phyloP scores from a whole-genome alignment of 2,113 vertebrate genomes.

The Toxotes jaculatrix region DNA sequence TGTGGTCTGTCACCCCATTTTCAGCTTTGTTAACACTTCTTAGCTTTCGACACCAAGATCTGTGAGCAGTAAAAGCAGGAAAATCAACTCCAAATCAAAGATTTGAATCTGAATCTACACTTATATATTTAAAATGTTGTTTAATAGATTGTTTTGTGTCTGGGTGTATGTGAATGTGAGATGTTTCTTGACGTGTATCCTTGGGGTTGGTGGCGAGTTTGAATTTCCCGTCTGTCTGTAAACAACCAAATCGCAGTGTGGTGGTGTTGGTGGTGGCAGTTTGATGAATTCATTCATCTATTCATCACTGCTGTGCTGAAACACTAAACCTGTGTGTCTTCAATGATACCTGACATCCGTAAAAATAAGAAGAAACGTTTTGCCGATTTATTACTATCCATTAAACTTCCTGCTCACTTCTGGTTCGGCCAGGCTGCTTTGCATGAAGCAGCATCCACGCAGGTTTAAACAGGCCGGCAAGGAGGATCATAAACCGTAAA shows the following conservation, averaged over 20 bases:
- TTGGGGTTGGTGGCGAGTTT: background rate
- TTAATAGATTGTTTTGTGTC: background rate
- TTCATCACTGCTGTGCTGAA: background rate
- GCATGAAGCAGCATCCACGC: slow-evolving; percentile 29
- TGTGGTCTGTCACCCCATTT: background rate
- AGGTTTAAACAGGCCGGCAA: slow-evolving; percentile 32
- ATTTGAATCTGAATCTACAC: background rate
- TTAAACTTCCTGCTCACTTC: slow-evolving; percentile 3
- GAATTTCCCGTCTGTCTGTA: slow-evolving; percentile 14
- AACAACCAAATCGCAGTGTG: slow-evolving; percentile 9
- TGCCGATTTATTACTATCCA: background rate
- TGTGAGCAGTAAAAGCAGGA: background rate
- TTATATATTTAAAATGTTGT: background rate
- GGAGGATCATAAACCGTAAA: slow-evolving; percentile 21
- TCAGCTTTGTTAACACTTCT: background rate
- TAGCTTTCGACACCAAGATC: background rate
- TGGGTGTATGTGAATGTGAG: background rate
- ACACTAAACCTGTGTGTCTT: background rate
- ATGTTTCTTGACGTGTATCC: background rate
- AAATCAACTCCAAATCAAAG: background rate
- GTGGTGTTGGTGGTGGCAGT: background rate
- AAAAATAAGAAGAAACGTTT: background rate
- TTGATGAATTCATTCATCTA: slow-evolving; percentile 35
- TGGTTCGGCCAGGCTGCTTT: slow-evolving; percentile 19
- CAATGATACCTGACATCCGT: background rate